These are phyloP conservation scores for Microhierax caerulescens DNA, from an alignment of 2,797 vertebrate species.

Conservation along the genomic window DNA sequence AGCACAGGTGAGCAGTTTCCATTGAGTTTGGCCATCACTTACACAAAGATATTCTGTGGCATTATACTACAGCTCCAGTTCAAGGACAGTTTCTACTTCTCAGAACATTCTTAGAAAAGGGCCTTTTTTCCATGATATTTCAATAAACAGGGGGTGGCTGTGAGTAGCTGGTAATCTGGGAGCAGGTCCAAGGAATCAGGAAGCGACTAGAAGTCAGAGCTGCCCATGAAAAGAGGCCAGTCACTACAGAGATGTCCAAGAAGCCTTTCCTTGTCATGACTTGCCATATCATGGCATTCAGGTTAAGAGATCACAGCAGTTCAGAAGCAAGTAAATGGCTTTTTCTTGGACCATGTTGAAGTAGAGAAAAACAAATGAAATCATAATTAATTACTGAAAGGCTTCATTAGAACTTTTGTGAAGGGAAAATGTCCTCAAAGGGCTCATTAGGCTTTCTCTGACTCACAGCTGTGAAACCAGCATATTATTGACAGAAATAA, in stretches of 20 bases:
- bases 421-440: neutral
- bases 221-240: neutral
- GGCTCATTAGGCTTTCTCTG: neutral
- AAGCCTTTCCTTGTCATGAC: neutral
- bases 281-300: fast-evolving
- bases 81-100: neutral
- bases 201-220: neutral
- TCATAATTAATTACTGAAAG: neutral
- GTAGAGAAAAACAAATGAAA: neutral
- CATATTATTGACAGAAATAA: neutral
- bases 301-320: neutral
- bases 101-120: neutral
- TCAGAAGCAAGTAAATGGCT: neutral
- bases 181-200: neutral
- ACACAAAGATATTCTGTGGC: neutral
- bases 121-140: neutral
- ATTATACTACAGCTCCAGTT: neutral
- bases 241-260: neutral
- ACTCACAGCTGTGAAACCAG: neutral
- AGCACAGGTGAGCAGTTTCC: neutral
- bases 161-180: neutral
- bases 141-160: neutral
- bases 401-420: neutral
- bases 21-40: neutral
- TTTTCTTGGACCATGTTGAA: neutral